Percentiles rank a stretch among this genome's conserved stretches.
Conservation (phyloP, 1,140 invertebrate species). For the Brachionus rotundiformis region DNA sequence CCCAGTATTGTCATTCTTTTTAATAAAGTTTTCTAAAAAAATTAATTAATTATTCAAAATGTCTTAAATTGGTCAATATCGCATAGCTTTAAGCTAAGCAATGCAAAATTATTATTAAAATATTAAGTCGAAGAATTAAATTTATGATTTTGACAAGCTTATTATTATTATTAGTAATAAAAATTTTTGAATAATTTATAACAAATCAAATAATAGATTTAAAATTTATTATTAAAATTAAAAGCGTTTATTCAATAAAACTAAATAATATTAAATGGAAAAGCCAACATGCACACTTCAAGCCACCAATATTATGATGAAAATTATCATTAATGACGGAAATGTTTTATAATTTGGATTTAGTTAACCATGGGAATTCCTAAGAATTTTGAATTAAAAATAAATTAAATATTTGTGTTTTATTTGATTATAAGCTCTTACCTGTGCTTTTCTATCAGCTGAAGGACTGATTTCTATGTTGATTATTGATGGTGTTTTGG, state of each 20-base stretch:
- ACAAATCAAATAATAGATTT: not conserved
- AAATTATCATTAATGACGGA: constrained; percentile 14
- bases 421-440: not conserved
- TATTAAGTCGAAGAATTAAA: not conserved
- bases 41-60: not conserved
- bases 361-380: constrained; percentile 52
- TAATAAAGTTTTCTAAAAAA: not conserved
- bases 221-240: constrained; percentile 39
- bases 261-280: not conserved
- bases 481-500: constrained; percentile 18
- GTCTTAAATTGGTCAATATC: too few species aligned
- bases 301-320: not conserved
- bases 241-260: constrained; percentile 12
- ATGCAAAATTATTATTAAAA: not conserved
- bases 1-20: not conserved
- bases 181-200: constrained; percentile 23
- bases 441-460: constrained; percentile 42
- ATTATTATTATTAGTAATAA: not conserved
- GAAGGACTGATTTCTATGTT: constrained; percentile 42
- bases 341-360: constrained; percentile 43
- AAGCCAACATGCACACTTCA: not conserved
- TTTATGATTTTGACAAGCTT: not conserved
- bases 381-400: not conserved
- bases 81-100: too few species aligned
- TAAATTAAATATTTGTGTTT: not conserved